These are phyloP conservation scores for Polypterus senegalus DNA, from an alignment of 2,113 vertebrate genomes.

Conservation along the genomic window DNA sequence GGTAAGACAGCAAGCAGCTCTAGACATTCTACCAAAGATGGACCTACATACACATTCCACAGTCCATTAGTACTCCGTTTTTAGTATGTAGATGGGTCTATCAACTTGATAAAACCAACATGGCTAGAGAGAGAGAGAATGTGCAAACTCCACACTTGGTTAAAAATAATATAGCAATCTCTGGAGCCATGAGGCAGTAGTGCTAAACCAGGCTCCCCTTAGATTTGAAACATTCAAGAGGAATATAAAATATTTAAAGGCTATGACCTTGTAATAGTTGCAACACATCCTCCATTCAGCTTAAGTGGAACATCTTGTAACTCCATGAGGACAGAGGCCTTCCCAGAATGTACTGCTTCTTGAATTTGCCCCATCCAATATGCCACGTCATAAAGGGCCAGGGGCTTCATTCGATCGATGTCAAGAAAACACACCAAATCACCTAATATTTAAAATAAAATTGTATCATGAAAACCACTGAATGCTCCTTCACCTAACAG, in stretches of 20 bases:
- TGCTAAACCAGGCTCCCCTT: too few relatives aligned
- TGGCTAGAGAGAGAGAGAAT: too few relatives aligned
- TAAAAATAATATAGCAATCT: neutral
- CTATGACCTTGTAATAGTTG: slow-evolving; percentile 31
- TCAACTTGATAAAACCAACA: too few relatives aligned
- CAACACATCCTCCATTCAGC: slow-evolving; percentile 20
- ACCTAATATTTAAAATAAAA: neutral
- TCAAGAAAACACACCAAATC: slow-evolving; percentile 1
- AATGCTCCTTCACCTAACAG: too few relatives aligned
- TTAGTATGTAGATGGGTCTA: too few relatives aligned
- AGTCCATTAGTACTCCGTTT: too few relatives aligned
- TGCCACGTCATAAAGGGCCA: slow-evolving; percentile 7
- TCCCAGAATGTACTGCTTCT: slow-evolving; percentile 9
- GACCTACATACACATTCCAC: too few relatives aligned
- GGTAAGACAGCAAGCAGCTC: too few relatives aligned
- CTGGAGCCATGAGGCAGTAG: neutral
- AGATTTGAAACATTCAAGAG: too few relatives aligned
- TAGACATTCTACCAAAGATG: too few relatives aligned
- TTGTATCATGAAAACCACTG: too few relatives aligned
- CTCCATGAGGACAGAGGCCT: slow-evolving; percentile 9
- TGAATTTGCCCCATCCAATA: slow-evolving; percentile 16
- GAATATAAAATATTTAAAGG: too few relatives aligned
- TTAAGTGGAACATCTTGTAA: slow-evolving; percentile 24
- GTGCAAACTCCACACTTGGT: neutral
- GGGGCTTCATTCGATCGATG: slow-evolving; percentile 11